These are phyloP conservation scores for Galeopterus variegatus DNA, from an alignment of 2,113 vertebrate species.

Conservation along the genomic window DNA sequence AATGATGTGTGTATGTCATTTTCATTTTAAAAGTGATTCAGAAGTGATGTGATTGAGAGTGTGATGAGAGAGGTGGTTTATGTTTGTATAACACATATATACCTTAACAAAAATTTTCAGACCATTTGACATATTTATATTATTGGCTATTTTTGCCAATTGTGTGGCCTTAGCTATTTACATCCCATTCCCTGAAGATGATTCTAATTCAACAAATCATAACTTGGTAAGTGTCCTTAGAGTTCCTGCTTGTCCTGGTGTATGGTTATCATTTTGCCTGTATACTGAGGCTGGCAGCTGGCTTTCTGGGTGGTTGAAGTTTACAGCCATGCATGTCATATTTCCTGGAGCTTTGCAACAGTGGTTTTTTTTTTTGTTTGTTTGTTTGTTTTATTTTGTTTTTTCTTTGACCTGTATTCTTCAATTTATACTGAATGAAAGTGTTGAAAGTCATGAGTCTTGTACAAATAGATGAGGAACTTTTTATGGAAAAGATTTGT, in stretches of 20 bases:
- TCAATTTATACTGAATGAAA: slow-evolving; percentile 68
- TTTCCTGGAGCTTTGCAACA: slow-evolving; percentile 25
- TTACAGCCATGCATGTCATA: neutral
- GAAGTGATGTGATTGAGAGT: slow-evolving; percentile 52
- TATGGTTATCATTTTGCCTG: slow-evolving; percentile 43
- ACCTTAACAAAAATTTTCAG: slow-evolving; percentile 94
- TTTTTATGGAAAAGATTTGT: slow-evolving; percentile 66
- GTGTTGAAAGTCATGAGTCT: slow-evolving; percentile 74
- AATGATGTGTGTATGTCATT: neutral
- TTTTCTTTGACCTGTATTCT: slow-evolving; percentile 38
- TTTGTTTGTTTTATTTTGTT: neutral
- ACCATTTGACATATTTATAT: slow-evolving; percentile 99
- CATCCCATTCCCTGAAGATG: slow-evolving; percentile 99
- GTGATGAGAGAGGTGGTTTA: slow-evolving; percentile 57
- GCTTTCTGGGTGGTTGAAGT: slow-evolving; percentile 42
- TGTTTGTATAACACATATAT: slow-evolving; percentile 62
- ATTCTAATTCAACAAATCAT: slow-evolving; percentile 99
- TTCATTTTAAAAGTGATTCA: slow-evolving; percentile 69
- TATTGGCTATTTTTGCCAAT: slow-evolving; percentile 99
- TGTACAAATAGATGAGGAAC: slow-evolving; percentile 52
- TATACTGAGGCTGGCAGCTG: neutral
- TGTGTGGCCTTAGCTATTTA: slow-evolving; percentile 99
- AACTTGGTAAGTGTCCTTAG: slow-evolving; percentile 96
- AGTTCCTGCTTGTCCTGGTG: slow-evolving; percentile 52
- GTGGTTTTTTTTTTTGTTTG: neutral